Percentiles rank a stretch among this genome's conserved stretches.
phyloP scores from a whole-genome alignment of 35 echinoderm and acorn worm genomes.

The Chiridota heheva region DNA sequence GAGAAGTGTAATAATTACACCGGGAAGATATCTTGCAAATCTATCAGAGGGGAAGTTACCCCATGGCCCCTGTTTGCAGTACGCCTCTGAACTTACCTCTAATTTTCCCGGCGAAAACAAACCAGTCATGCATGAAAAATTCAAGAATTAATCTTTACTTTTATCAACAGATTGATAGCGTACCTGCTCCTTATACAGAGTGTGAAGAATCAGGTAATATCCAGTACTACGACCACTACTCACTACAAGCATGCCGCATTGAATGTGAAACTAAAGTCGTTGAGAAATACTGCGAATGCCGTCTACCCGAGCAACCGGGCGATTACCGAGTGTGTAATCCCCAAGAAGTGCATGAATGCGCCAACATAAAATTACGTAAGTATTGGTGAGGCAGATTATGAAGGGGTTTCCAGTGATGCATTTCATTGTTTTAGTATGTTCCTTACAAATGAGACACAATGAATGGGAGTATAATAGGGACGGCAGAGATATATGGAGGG shows the following conservation, averaged over 20 bases:
- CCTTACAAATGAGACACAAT: neutral
- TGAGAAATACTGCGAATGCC: conserved; percentile 56
- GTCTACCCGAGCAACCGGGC: conserved; percentile 70
- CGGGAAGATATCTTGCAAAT: too few relatives aligned
- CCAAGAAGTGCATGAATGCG: conserved; percentile 64
- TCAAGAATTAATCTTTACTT: neutral
- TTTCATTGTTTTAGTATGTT: neutral
- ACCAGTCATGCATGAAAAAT: neutral
- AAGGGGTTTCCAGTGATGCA: too few relatives aligned
- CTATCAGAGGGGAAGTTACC: too few relatives aligned
- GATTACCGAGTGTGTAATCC: conserved; percentile 65
- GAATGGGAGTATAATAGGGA: neutral
- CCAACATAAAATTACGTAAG: conserved; percentile 54
- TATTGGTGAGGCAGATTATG: too few relatives aligned
- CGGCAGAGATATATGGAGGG: neutral
- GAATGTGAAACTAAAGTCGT: conserved; percentile 84
- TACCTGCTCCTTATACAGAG: conserved; percentile 56
- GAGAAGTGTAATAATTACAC: too few relatives aligned
- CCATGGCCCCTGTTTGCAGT: too few relatives aligned
- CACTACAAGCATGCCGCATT: conserved; percentile 81
- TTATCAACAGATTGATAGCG: conserved; percentile 60
- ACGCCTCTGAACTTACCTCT: too few relatives aligned
- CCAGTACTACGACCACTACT: conserved; percentile 85
- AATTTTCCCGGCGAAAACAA: too few relatives aligned
- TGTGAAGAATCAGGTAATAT: conserved; percentile 50